Evolutionary conservation across 2,888 invertebrate species (phyloP).

Genomic region (Quadriops clusia): DNA sequence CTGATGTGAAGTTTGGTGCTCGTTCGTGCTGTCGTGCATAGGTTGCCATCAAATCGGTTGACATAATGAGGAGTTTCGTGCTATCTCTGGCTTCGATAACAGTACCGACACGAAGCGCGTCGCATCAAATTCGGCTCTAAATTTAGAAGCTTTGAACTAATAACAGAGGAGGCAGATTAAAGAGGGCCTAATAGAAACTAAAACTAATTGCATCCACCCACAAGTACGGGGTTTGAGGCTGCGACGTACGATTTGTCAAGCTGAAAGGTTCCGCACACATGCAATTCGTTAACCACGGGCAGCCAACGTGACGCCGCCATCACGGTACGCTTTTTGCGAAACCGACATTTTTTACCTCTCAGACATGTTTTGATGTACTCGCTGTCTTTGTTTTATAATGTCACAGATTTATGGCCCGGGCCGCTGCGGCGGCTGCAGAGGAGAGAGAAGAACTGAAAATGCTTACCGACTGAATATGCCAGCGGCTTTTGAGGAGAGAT

Average conservation of each 20-base stretch:
- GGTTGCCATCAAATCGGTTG: too few relatives aligned
- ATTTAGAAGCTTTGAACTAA: too few relatives aligned
- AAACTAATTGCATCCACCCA: conserved; percentile 30
- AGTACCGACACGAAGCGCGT: too few relatives aligned
- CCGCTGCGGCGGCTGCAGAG: conserved; percentile 21
- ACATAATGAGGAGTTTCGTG: too few relatives aligned
- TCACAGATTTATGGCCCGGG: conserved; percentile 31
- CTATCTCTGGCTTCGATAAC: too few relatives aligned
- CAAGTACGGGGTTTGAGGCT: conserved; percentile 21
- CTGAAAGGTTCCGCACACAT: conserved; percentile 39
- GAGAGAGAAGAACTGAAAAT: too few relatives aligned
- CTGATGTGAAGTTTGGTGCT: too few relatives aligned
- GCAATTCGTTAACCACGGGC: conserved; percentile 37
- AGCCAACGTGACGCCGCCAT: conserved; percentile 36
- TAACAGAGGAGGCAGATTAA: too few relatives aligned
- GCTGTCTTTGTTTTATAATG: conserved; percentile 32
- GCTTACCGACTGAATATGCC: conserved; percentile 28
- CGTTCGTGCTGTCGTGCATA: too few relatives aligned
- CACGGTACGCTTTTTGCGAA: conserved; percentile 31
- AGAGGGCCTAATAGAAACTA: too few relatives aligned
- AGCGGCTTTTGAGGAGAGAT: conserved; percentile 16
- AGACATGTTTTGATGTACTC: conserved; percentile 35
- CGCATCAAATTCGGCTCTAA: too few relatives aligned
- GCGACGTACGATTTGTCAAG: conserved; percentile 36
- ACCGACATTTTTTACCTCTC: conserved; percentile 30